Evolutionary conservation across 1,140 invertebrate genomes (phyloP), one percentile per base, ranked within the genome.

Genomic region (Homalodisca vitripennis): DNA sequence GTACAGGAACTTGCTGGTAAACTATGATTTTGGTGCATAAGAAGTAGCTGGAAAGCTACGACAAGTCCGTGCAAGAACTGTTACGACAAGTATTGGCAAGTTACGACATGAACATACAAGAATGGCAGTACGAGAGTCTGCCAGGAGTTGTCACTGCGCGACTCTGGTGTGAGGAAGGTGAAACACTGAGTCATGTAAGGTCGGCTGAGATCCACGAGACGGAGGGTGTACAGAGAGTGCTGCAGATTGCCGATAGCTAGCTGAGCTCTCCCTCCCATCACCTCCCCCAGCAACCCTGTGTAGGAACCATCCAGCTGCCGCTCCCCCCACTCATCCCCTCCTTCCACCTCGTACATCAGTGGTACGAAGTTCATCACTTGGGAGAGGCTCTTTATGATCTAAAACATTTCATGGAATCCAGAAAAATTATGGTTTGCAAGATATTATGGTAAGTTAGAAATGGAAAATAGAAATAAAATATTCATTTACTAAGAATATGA

Each of bases 161-260:
- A 86, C 81, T 92, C 89, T 0, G 91, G 89, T 3, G 91, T 93
- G 1, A 94, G 75, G 75, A 94, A 94, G 0, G 92, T 93, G 57
- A 92, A 83, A 75, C 92, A 94, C 75, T 93, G 88, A 0, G 89
- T 87, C 62, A 87, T 90, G 65, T 94, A 92, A 0, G 92, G 90
- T 48, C 86, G 83, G n/a, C 87, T 90, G 29, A 94, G 79, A 76
- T 94, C 92, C 62, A 91, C 83, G 17, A 89, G 77, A 66, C 87
- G 80, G 32, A 89, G 75, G 74, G 92, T 85, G 66, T 86, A 83
- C 12, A 85, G 81, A 0, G 86, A 89, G 68, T 92, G 89, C 74
- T 92, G 87, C 34, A 94, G 80, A 78, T 92, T 89, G 0, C 89
- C 92, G 6, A 94, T 79, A 60, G 87, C 91, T 70, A 94, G 83